Evolutionary conservation across 1,140 invertebrate species (phyloP).

Genomic region (Zaprionus gabonicus): DNA sequence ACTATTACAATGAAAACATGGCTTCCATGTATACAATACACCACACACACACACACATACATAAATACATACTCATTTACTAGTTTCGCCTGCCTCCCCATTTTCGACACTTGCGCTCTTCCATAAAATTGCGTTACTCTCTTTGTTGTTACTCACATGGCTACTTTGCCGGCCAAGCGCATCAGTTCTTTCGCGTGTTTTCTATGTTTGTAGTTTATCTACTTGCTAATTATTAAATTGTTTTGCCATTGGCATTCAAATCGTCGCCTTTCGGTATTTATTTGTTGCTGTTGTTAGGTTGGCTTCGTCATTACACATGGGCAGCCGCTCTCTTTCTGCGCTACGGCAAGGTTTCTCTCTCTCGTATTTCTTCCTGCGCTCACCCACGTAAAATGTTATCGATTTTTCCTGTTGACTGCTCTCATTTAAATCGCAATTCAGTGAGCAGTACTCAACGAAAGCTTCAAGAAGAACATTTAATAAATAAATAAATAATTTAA

Average conservation of each 20-base stretch:
- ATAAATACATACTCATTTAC: neutral
- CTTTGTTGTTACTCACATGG: slow-evolving; percentile 11
- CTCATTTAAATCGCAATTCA: slow-evolving; percentile 30
- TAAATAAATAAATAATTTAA: slow-evolving; percentile 17
- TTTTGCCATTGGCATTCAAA: slow-evolving; percentile 40
- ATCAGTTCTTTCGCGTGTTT: slow-evolving; percentile 24
- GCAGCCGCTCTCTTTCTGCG: neutral
- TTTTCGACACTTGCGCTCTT: slow-evolving; percentile 46
- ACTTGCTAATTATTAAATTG: slow-evolving; percentile 39
- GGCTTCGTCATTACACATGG: neutral
- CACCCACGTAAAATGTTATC: slow-evolving; percentile 53
- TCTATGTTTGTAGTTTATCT: slow-evolving; percentile 9
- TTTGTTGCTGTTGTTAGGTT: slow-evolving; percentile 2
- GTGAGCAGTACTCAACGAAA: slow-evolving; percentile 32
- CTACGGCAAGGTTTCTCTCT: neutral
- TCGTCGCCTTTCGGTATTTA: slow-evolving; percentile 22
- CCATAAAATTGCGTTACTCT: slow-evolving; percentile 7
- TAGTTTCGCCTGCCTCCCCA: slow-evolving; percentile 26
- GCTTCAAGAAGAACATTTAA: slow-evolving; percentile 23
- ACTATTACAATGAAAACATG: slow-evolving; percentile 27
- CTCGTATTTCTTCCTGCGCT: slow-evolving; percentile 30
- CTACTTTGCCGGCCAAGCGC: slow-evolving; percentile 11
- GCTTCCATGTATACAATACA: slow-evolving; percentile 31
- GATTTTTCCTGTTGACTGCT: slow-evolving; percentile 66
- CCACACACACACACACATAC: slow-evolving; percentile 25